These are phyloP conservation scores for Horisme vitalbata DNA, from an alignment of 2,888 invertebrate species.

Conservation along the genomic window DNA sequence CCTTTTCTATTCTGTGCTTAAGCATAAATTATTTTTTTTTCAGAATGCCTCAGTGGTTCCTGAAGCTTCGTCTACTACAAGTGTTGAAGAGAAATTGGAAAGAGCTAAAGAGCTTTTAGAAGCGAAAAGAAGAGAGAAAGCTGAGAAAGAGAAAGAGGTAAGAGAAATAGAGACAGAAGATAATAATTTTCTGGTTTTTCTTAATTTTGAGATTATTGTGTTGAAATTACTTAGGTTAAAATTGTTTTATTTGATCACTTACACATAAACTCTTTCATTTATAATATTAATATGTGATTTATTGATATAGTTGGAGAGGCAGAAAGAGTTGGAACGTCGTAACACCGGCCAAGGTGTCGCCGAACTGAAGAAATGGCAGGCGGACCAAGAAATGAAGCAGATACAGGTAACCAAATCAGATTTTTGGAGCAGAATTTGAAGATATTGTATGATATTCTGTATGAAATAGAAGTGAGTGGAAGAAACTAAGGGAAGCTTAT, in stretches of 20 bases:
- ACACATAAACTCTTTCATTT: too few species aligned
- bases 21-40: slow-evolving; percentile 1
- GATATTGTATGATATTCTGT: too few species aligned
- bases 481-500: too few species aligned
- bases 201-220: too few species aligned
- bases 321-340: slow-evolving; percentile 88
- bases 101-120: slow-evolving; percentile 87
- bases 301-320: slow-evolving; percentile 65
- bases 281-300: too few species aligned
- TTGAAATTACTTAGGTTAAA: too few species aligned
- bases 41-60: background rate
- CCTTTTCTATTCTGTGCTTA: too few species aligned
- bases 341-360: slow-evolving; percentile 88
- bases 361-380: slow-evolving; percentile 87
- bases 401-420: slow-evolving; percentile 80
- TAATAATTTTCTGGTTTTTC: too few species aligned
- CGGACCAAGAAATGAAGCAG: slow-evolving; percentile 89
- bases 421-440: too few species aligned
- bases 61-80: slow-evolving; percentile 33
- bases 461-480: too few species aligned
- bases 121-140: slow-evolving; percentile 84
- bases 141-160: slow-evolving; percentile 86
- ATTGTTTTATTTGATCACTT: too few species aligned
- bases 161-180: too few species aligned
- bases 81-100: slow-evolving; percentile 83